Conservation (phyloP, 2,113 vertebrate genomes). For the Anolis carolinensis region DNA sequence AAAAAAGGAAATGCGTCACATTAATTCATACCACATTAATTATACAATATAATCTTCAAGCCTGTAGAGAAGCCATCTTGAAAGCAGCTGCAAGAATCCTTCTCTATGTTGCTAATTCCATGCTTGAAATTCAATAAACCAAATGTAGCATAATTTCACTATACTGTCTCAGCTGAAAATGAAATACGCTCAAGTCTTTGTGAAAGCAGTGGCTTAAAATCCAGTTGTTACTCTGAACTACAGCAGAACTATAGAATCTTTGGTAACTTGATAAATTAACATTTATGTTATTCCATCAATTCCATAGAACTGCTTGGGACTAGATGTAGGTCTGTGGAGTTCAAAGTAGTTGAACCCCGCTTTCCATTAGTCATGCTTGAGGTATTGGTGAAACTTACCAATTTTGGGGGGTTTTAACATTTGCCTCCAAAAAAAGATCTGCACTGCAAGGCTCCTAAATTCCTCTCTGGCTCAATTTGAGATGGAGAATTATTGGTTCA, state of each 20-base stretch:
- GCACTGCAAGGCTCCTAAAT: not conserved
- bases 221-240: too few relatives aligned
- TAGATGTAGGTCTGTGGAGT: too few relatives aligned
- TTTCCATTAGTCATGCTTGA: not conserved
- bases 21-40: not conserved
- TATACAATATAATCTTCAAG: not conserved
- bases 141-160: not conserved
- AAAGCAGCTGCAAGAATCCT: too few relatives aligned
- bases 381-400: not conserved
- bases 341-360: not conserved
- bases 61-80: not conserved
- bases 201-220: not conserved
- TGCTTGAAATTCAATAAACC: not conserved
- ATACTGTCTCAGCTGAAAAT: not conserved
- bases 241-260: too few relatives aligned
- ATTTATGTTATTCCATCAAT: too few relatives aligned
- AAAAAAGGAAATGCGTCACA: not conserved
- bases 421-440: not conserved
- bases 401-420: not conserved
- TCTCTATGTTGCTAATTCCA: not conserved
- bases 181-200: not conserved
- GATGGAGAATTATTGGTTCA: not conserved
- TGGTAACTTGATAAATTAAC: too few relatives aligned
- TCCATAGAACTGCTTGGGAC: too few relatives aligned
- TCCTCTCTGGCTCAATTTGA: not conserved